Conservation (phyloP, 2,888 invertebrate species). For the Hirtodrosophila alboralis region DNA sequence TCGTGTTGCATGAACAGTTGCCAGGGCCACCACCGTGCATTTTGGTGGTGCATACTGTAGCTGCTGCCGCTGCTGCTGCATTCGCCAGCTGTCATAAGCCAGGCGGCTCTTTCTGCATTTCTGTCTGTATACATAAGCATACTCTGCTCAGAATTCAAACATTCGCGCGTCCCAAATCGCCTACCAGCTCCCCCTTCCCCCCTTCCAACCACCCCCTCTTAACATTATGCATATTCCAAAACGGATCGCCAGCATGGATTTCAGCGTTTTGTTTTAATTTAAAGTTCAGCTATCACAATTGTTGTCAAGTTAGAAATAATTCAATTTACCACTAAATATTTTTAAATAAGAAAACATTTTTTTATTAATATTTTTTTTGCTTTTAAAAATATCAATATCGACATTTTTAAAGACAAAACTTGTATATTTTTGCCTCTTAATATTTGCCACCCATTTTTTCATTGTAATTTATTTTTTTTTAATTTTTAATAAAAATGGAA, state of each 20-base stretch:
- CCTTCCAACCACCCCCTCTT: no score
- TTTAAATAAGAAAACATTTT: no score
- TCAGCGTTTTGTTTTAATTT: conserved; percentile 35
- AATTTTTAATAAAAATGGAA: no score
- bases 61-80: conserved; percentile 4
- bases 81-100: conserved; percentile 67
- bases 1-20: conserved; percentile 20
- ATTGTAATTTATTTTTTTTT: no score
- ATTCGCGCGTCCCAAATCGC: no score
- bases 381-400: no score
- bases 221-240: conserved; percentile 19
- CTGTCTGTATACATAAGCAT: conserved; percentile 65
- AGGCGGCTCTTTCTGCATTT: conserved; percentile 24
- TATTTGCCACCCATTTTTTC: no score
- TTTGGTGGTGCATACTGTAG: conserved; percentile 9
- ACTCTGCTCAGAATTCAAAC: conserved; percentile 52
- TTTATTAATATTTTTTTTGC: no score
- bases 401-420: no score
- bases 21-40: conserved; percentile 21
- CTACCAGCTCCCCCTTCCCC: no score
- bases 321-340: no score
- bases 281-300: conserved; percentile 21
- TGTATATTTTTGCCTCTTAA: no score
- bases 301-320: conserved; percentile 1
- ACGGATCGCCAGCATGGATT: conserved; percentile 27